Conservation (phyloP, 2,888 invertebrate species). For the Cactoblastis cactorum region DNA sequence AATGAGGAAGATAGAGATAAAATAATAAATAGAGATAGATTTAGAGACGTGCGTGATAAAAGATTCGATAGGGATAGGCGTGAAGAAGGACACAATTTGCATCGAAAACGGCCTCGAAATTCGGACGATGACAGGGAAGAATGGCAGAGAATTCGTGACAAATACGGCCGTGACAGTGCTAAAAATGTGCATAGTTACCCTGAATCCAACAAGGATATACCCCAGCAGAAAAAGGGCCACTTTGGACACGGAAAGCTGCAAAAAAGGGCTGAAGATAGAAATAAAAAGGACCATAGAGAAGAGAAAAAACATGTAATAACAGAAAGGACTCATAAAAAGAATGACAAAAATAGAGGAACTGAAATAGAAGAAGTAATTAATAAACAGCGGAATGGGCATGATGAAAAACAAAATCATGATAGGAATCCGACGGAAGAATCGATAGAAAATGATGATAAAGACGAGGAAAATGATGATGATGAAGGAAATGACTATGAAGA, state of each 20-base stretch:
- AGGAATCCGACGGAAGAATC: too few relatives aligned
- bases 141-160: not conserved
- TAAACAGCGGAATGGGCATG: too few relatives aligned
- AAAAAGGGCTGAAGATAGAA: not conserved
- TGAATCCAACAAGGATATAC: not conserved
- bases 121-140: not conserved
- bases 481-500: too few relatives aligned
- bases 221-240: too few relatives aligned
- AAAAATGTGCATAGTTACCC: not conserved
- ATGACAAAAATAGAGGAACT: too few relatives aligned
- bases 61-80: not conserved
- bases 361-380: too few relatives aligned
- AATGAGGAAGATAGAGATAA: not conserved
- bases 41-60: not conserved
- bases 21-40: not conserved
- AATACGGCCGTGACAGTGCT: not conserved
- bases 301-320: not conserved
- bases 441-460: too few relatives aligned
- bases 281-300: not conserved
- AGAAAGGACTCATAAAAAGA: too few relatives aligned
- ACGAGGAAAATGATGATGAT: too few relatives aligned
- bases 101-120: not conserved
- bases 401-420: too few relatives aligned
- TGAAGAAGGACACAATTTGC: too few relatives aligned
- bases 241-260: not conserved